Base-by-base conservation (phyloP, 2,888 invertebrate species). In the Autographa gamma region DNA sequence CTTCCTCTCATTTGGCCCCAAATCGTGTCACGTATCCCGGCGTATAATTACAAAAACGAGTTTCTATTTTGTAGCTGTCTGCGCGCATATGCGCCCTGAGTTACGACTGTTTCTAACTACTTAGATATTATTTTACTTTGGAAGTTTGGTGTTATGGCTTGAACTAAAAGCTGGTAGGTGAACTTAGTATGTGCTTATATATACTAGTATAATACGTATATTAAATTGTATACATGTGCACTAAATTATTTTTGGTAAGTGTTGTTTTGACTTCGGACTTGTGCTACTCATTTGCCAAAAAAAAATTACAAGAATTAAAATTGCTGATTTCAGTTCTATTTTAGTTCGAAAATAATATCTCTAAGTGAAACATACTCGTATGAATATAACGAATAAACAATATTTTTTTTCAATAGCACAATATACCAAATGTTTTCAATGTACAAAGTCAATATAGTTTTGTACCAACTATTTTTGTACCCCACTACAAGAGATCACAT, bases 31-130 rank as follows among this genome's bases (percentile, higher is more conserved):
- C 88, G 88, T 88, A 85, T 82, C 80, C 84, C 81, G 77, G 74
- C 80, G 82, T 81, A 84, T 89, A 88, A 89, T 89, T 90, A 89
- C 88, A 86, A 88, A 89, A 89, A 86, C 83, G 82, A 82, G 80
- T 88, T 85, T 77, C 80, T 74, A 88, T 86, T 84, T 79, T 72
- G 81, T 80, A 81, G 80, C 74, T 75, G 76, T 80, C 71, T 48
- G 54, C 70, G 60, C 79, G 71, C 75, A 79, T 77, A 75, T 81
- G 81, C 73, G 78, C 78, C 79, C 76, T 82, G 76, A 76, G 69
- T 79, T 78, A 76, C 66, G 71, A 77, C 75, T 80, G 74, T 80
- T 74, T 70, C 61, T 66, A 66, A 63, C 71, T 66, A 72, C 56
- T 66, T 71, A 70, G 48, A 48, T 56, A 56, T 56, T 56, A 56